phyloP scores from a whole-genome alignment of 2,113 vertebrate species.

The Phylloscopus trochilus region DNA sequence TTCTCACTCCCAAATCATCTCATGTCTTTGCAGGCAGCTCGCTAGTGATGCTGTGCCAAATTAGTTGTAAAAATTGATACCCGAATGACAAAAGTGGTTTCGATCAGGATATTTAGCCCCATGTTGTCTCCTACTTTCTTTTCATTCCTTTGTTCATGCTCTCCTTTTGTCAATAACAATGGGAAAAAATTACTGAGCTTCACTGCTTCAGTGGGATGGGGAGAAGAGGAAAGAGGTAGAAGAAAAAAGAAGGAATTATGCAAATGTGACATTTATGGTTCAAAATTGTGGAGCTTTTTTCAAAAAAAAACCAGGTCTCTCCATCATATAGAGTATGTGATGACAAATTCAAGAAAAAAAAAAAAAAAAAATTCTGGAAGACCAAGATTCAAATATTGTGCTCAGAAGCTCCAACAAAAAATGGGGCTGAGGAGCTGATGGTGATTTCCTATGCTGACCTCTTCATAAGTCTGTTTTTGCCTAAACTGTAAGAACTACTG shows the following conservation, averaged over 20 bases:
- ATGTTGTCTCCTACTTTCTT: neutral
- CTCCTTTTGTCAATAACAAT: conserved; percentile 6
- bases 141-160: neutral
- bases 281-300: neutral
- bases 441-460: neutral
- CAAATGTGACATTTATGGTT: conserved; percentile 39
- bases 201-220: neutral
- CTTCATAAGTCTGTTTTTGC: neutral
- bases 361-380: neutral
- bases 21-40: neutral
- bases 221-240: neutral
- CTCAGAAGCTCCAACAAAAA: neutral
- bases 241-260: conserved; percentile 21
- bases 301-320: neutral
- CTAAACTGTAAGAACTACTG: neutral
- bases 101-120: conserved; percentile 23
- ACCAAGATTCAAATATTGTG: neutral
- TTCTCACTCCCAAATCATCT: conserved; percentile 5
- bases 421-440: neutral
- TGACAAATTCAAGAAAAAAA: neutral
- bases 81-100: conserved; percentile 17
- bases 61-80: conserved; percentile 51
- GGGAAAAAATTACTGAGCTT: conserved; percentile 18
- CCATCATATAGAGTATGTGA: neutral
- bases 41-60: neutral